Evolutionary conservation across 2,888 invertebrate genomes (phyloP).

Genomic region (Parnassius orleans): DNA sequence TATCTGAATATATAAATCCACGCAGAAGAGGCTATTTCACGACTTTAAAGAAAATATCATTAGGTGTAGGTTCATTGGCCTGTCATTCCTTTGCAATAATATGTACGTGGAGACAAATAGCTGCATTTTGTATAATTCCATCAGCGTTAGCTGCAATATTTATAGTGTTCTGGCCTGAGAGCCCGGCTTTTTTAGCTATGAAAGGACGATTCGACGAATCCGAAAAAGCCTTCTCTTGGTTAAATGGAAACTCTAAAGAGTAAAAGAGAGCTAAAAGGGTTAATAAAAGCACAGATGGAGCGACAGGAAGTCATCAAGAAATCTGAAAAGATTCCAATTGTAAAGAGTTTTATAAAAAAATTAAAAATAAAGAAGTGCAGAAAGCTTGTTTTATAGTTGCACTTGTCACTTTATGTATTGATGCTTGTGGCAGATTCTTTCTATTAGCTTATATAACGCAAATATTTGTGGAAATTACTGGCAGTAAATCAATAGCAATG

Average conservation of each 20-base stretch:
- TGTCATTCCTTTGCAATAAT: constrained; percentile 40
- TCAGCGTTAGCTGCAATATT: constrained; percentile 30
- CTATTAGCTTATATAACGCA: constrained; percentile 38
- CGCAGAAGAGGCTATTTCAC: constrained; percentile 43
- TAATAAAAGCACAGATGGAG: constrained; percentile 31
- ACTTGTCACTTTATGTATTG: constrained; percentile 37
- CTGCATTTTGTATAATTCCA: constrained; percentile 31
- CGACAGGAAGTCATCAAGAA: constrained; percentile 9
- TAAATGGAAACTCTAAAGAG: constrained; percentile 37
- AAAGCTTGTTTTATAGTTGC: no score
- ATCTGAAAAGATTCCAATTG: background rate
- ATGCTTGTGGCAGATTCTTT: constrained; percentile 40
- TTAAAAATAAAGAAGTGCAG: constrained; percentile 36
- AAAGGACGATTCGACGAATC: constrained; percentile 44
- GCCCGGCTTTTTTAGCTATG: constrained; percentile 43
- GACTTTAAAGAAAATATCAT: constrained; percentile 36
- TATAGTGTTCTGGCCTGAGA: constrained; percentile 46
- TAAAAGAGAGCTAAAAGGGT: constrained; percentile 35
- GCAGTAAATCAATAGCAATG: constrained; percentile 35
- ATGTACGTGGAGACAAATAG: constrained; percentile 43
- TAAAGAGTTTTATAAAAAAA: constrained; percentile 20
- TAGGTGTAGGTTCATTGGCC: constrained; percentile 36
- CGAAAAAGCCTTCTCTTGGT: constrained; percentile 39
- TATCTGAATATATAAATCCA: constrained; percentile 42
- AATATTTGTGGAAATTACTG: constrained; percentile 39